Evolutionary conservation across 1,140 invertebrate species (phyloP), one percentile per base, ranked within the genome.

Genomic region (Spodoptera litura): DNA sequence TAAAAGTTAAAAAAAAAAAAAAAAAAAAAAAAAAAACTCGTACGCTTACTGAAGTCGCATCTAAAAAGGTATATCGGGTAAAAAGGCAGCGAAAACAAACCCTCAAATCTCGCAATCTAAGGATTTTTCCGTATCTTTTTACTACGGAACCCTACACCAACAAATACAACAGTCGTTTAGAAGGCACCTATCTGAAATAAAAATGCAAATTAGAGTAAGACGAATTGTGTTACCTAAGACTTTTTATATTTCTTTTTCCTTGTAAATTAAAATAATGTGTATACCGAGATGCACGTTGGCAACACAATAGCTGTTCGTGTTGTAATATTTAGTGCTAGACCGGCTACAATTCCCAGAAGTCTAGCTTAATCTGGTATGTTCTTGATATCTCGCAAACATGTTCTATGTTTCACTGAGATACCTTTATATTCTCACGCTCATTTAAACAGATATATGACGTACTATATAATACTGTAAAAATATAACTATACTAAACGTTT

Each of bases 311-410:
- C 62, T 56, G 38, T 58, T 70, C 62, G 59, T 68, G 58, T 77
- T 77, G 62, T 70, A 78, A 78, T 78, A 78, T 78, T 78, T 78
- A 78, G 53, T 49, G 35, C 53, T 68, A 70, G 35, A 49, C 64
- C 35, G 64, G 52, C 52, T 44, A 58, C 62, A 59, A 68, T 68
- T 70, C 75, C 75, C 75, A 15, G 55, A 68, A 58, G 75, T 58
- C 62, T 78, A 49, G 52, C 75, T 58, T 68, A 78, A 78, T 68
- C 75, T 78, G 64, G 75, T 68, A 35, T 76, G 38, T 78, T 68
- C 75, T 59, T 78, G 75, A 70, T 78, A 78, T 68, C 62, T 78
- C 64, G 11, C 58, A 73, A 55, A 75, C 64, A 53, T 78, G 75
- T 59, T 70, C 75, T 78, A 70, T 68, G 52, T 58, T 31, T 49